phyloP scores from a whole-genome alignment of 2,797 vertebrate species.

The Cossypha dichroa region DNA sequence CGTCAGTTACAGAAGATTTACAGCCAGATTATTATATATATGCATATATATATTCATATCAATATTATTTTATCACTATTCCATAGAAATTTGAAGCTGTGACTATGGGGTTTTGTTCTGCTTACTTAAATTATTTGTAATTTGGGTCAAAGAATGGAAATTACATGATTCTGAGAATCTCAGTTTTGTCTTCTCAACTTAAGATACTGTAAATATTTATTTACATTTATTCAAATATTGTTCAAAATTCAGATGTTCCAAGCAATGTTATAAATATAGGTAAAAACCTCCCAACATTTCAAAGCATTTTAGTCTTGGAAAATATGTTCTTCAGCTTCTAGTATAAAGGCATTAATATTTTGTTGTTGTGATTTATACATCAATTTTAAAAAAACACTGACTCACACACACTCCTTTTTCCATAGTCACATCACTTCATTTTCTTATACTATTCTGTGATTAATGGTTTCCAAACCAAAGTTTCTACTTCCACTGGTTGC shows the following conservation, averaged over 20 bases:
- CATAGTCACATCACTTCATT: neutral
- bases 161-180: neutral
- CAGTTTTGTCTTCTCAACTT: neutral
- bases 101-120: neutral
- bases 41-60: neutral
- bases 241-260: neutral
- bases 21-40: neutral
- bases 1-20: neutral
- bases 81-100: neutral
- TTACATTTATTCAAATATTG: neutral
- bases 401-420: neutral
- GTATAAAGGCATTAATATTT: neutral
- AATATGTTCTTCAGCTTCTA: neutral
- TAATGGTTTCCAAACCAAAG: neutral
- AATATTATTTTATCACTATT: neutral
- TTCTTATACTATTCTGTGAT: neutral
- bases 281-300: fast-evolving
- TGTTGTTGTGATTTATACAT: neutral
- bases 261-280: neutral
- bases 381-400: neutral
- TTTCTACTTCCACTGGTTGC: neutral
- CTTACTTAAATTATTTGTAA: neutral
- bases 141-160: neutral
- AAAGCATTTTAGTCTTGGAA: neutral
- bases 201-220: neutral